Evolutionary conservation across 2,797 vertebrate genomes (phyloP), one percentile per base, ranked within the genome.

Genomic region (Caiman crocodilus): DNA sequence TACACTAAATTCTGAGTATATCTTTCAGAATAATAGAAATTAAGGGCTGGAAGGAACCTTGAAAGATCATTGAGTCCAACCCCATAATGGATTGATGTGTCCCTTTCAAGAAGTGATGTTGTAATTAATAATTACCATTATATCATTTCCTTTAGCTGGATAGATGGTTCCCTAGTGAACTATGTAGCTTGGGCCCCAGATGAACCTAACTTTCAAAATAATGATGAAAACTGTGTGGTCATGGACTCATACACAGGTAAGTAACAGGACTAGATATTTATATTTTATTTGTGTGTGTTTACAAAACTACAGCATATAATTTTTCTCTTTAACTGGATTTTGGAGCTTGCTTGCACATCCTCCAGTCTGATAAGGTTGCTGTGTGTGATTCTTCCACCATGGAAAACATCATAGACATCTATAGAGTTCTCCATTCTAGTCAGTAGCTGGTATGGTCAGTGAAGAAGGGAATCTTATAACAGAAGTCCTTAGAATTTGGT

Each of bases 121-220:
- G 56, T 75, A n/a, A 76, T 80, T 67, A 71, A 61, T 80, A 76
- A 86, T 0, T 21, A 3, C 18, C 69, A 57, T 10, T 28, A 1
- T 64, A 28, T 77, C 58, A 94, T 97, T 81, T 96, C 91, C 95
- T 98, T 76, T 91, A 99, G 99, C 88, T 99, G 99, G 99, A 35
- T 99, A 92, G 99, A 99, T 92, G 98, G 98, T 76, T 98, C 97
- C 55, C 98, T 98, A 58, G 97, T 99, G 42, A 97, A 98, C 4
- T 99, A 97, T 85, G 98, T 98, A 9, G 97, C 99, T 50, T 99
- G 99, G 99, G 98, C 98, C 58, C 89, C 97, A 11, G 98, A 99
- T 90, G 99, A 99, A 96, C 99, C 99, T 60, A 99, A 99, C 96
- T 99, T 99, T 96, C 98, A 98, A 84, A 99, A 99, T 94, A 99